Evolutionary conservation across 2,797 vertebrate genomes (phyloP).

Genomic region (Protosalanx chinensis): DNA sequence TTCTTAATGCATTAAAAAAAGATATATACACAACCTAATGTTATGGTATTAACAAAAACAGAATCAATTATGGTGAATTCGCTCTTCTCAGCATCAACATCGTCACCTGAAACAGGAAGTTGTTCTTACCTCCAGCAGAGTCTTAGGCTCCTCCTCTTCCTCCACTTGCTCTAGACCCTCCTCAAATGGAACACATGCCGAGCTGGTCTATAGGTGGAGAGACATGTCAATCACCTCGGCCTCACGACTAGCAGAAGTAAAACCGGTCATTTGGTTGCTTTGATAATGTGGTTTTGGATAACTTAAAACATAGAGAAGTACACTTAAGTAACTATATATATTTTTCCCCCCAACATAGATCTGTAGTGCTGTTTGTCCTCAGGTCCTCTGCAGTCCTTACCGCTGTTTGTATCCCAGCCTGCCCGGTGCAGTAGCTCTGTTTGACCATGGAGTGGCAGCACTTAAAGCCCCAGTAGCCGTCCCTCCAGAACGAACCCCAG

Average conservation of each 20-base stretch:
- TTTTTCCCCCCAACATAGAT: too few species aligned
- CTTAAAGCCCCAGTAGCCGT: constrained; percentile 94
- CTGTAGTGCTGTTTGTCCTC: too few species aligned
- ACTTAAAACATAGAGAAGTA: too few species aligned
- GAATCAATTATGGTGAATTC: too few species aligned
- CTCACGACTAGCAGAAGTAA: neutral
- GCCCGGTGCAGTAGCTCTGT: constrained; percentile 95
- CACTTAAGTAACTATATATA: too few species aligned
- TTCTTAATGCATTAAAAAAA: too few species aligned
- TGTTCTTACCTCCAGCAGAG: constrained; percentile 83
- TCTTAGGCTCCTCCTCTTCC: constrained; percentile 73
- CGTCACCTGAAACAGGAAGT: neutral
- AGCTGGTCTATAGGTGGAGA: constrained; percentile 53
- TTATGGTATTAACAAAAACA: too few species aligned
- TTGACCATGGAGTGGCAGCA: constrained; percentile 97
- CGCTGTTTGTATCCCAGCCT: constrained; percentile 78
- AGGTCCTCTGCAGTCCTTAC: constrained; percentile 66
- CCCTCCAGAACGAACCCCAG: constrained; percentile 97
- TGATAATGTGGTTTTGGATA: too few species aligned
- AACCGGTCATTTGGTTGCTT: too few species aligned
- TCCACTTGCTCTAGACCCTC: constrained; percentile 70
- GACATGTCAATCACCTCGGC: neutral
- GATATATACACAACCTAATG: too few species aligned
- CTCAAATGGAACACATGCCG: constrained; percentile 70
- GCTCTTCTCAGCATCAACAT: too few species aligned